Conservation (phyloP, 2,797 vertebrate genomes). For the Schizopygopsis malacanthus region DNA sequence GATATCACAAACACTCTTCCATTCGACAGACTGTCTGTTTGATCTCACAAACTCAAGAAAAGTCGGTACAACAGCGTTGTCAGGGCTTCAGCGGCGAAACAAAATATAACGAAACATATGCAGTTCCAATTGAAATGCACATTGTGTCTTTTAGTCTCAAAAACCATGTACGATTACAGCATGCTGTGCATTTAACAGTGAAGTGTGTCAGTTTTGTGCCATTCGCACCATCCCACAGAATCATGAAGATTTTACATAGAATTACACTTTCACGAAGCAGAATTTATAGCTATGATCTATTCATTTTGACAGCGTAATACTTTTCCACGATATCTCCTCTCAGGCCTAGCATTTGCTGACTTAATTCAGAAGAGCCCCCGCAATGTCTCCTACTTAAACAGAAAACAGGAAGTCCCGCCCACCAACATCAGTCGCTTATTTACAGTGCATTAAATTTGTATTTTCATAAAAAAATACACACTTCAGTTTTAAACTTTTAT, state of each 20-base stretch:
- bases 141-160: neutral
- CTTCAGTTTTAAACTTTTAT: neutral
- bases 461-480: neutral
- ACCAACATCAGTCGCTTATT: neutral
- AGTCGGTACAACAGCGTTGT: constrained; percentile 8
- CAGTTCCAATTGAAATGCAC: neutral
- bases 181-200: constrained; percentile 1
- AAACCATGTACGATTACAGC: neutral
- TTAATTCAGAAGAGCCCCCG: neutral
- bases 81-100: neutral
- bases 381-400: neutral
- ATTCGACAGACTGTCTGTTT: constrained; percentile 23
- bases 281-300: neutral
- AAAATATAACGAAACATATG: neutral
- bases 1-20: too few species aligned
- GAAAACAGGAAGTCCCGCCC: constrained; percentile 19
- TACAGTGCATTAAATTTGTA: neutral
- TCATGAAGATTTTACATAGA: neutral
- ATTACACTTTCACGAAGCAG: neutral
- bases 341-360: neutral
- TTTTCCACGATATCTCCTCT: neutral
- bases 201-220: neutral
- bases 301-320: neutral
- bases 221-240: neutral
- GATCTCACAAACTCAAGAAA: constrained; percentile 16